phyloP scores from a whole-genome alignment of 2,888 invertebrate genomes.

The Sinohyriopsis cumingii region DNA sequence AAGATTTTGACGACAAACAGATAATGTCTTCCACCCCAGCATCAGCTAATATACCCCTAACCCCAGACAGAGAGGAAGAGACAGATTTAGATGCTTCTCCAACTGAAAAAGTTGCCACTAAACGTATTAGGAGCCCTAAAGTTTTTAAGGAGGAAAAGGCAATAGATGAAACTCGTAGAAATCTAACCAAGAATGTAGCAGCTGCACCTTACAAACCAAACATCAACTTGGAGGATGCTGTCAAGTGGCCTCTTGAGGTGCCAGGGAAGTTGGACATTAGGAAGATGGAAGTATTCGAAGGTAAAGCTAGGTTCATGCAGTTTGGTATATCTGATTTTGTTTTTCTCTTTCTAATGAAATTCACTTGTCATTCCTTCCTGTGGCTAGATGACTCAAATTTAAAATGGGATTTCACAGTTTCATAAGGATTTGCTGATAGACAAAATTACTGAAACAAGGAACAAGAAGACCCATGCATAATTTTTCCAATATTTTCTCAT shows the following conservation, averaged over 20 bases:
- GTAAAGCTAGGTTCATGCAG: conserved; percentile 74
- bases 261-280: conserved; percentile 90
- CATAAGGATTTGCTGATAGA: too few relatives aligned
- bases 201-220: conserved; percentile 34
- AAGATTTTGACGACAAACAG: conserved; percentile 23
- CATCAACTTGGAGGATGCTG: conserved; percentile 79
- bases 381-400: too few relatives aligned
- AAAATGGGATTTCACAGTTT: too few relatives aligned
- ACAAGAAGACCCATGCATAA: too few relatives aligned
- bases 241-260: conserved; percentile 83
- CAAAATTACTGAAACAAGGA: too few relatives aligned
- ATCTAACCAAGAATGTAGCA: too few relatives aligned
- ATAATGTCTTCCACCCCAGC: conserved; percentile 1
- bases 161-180: background rate
- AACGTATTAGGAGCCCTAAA: background rate
- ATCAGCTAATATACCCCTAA: background rate
- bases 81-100: conserved; percentile 49
- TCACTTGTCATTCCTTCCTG: too few relatives aligned
- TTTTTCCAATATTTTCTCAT: too few relatives aligned
- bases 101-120: background rate
- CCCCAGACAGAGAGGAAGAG: conserved; percentile 32
- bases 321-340: background rate
- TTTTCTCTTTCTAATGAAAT: background rate
- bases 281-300: conserved; percentile 93
- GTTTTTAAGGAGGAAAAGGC: conserved; percentile 1